Evolutionary conservation across 2,888 invertebrate genomes (phyloP).

Genomic region (Drepanosiphum platanoidis): DNA sequence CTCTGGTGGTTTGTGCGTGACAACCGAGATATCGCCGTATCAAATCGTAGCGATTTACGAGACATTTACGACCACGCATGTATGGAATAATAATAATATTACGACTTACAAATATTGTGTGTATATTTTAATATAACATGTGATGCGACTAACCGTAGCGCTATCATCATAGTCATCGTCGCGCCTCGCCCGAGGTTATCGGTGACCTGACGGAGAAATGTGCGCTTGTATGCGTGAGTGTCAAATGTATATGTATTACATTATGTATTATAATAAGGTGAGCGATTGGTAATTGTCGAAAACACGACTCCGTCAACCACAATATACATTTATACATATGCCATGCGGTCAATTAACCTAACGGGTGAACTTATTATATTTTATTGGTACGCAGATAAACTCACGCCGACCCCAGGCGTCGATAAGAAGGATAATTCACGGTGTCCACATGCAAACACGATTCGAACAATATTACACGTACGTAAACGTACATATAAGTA

Average conservation of each 20-base stretch:
- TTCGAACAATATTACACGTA: conserved; percentile 3
- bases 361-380: conserved; percentile 38
- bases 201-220: conserved; percentile 5
- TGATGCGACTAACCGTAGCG: background rate
- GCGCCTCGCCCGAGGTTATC: background rate
- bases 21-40: background rate
- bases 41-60: conserved; percentile 20
- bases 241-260: background rate
- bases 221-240: background rate
- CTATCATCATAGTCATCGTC: background rate
- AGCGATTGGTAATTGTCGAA: conserved; percentile 22
- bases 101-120: background rate
- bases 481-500: background rate
- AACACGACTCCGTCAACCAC: conserved; percentile 28
- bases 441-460: conserved; percentile 24
- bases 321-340: background rate
- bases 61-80: conserved; percentile 9
- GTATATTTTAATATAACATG: background rate
- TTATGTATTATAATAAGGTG: conserved; percentile 19
- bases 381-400: conserved; percentile 45
- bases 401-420: conserved; percentile 8
- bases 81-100: background rate
- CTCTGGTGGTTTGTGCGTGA: background rate
- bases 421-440: conserved; percentile 28
- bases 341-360: conserved; percentile 31